phyloP scores from a whole-genome alignment of 2,113 vertebrate species.

The Pyxicephalus adspersus region DNA sequence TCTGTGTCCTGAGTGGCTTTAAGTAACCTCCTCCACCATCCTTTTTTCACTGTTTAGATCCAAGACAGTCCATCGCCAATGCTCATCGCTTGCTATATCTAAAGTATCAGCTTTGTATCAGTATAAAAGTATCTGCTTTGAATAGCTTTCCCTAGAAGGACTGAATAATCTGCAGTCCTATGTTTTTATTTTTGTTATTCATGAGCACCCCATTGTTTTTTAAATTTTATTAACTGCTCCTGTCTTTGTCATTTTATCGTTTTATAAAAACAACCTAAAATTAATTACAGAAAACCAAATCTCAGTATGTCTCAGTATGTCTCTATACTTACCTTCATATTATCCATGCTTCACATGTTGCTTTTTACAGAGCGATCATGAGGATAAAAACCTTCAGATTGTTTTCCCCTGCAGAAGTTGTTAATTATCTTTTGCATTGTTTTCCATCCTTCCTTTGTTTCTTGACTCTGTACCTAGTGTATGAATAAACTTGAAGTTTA shows the following conservation, averaged over 20 bases:
- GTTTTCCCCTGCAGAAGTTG: conserved; percentile 40
- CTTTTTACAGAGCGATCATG: conserved; percentile 61
- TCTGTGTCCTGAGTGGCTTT: no score
- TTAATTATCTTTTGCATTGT: conserved; percentile 52
- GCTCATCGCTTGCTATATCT: no score
- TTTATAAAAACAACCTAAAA: conserved; percentile 71
- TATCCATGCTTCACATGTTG: conserved; percentile 61
- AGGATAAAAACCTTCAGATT: conserved; percentile 33
- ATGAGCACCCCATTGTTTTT: conserved; percentile 42
- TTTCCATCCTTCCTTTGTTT: conserved; percentile 35
- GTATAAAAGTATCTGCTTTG: no score
- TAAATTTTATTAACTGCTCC: conserved; percentile 60
- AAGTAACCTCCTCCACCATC: no score
- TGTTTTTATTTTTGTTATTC: conserved; percentile 16
- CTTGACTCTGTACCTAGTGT: not conserved
- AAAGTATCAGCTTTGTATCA: no score
- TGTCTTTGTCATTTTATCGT: conserved; percentile 70
- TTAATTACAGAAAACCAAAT: conserved; percentile 72
- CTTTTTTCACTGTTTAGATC: no score
- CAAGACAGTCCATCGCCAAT: no score
- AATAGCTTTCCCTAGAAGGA: no score
- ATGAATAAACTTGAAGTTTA: conserved; percentile 25
- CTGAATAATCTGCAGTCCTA: not conserved
- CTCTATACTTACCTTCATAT: conserved; percentile 63
- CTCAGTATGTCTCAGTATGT: conserved; percentile 61